A percentile compares a stretch with the other conserved stretches of the same genome.
These are phyloP conservation scores for Platyscapa corneri DNA, from an alignment of 1,140 invertebrate species.

Conservation along the genomic window DNA sequence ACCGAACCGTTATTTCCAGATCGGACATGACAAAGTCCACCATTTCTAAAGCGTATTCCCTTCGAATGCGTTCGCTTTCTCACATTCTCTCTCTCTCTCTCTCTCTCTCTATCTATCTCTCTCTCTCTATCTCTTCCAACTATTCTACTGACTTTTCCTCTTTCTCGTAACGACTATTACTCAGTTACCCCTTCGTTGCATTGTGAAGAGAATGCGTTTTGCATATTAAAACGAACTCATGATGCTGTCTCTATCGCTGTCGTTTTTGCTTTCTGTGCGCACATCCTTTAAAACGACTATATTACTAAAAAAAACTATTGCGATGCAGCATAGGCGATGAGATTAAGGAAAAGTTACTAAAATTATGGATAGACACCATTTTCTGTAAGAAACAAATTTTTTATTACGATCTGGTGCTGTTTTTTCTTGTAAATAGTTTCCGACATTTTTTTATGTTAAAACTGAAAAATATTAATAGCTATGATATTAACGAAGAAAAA, in stretches of 20 bases:
- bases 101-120: slow-evolving; percentile 43
- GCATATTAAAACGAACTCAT: slow-evolving; percentile 62
- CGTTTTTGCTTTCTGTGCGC: background rate
- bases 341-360: background rate
- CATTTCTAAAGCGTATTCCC: slow-evolving; percentile 53
- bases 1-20: slow-evolving; percentile 67
- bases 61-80: slow-evolving; percentile 39
- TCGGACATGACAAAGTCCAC: slow-evolving; percentile 67
- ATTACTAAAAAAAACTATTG: background rate
- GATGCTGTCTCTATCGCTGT: background rate
- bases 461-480: too few relatives aligned
- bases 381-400: background rate
- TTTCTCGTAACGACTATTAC: slow-evolving; percentile 46
- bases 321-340: background rate
- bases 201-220: slow-evolving; percentile 62
- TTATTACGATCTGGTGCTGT: too few relatives aligned
- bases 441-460: too few relatives aligned
- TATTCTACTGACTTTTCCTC: slow-evolving; percentile 33
- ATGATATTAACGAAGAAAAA: too few relatives aligned
- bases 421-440: too few relatives aligned
- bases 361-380: background rate
- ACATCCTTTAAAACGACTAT: background rate
- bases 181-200: slow-evolving; percentile 54
- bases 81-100: slow-evolving; percentile 41
- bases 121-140: slow-evolving; percentile 15